Evolutionary conservation across 1,140 invertebrate species (phyloP).

Genomic region (Ylistrum balloti): DNA sequence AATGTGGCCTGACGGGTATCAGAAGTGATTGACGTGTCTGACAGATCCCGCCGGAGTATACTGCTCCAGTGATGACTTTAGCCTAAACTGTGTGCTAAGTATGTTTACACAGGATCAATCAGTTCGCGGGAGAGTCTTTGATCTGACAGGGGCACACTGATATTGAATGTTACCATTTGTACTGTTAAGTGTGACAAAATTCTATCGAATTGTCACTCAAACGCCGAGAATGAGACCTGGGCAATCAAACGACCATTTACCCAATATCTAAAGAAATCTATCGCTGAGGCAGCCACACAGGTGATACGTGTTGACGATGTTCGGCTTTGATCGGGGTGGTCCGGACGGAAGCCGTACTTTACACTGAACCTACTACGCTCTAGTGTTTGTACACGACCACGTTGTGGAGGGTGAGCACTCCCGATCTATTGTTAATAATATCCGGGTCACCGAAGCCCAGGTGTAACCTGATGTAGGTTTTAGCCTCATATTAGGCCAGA

Average conservation of each 20-base stretch:
- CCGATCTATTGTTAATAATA: neutral
- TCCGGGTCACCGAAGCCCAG: slow-evolving; percentile 8
- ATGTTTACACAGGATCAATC: slow-evolving; percentile 28
- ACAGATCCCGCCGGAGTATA: neutral
- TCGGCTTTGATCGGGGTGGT: slow-evolving; percentile 17
- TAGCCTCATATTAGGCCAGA: neutral
- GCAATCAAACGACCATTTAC: slow-evolving; percentile 28
- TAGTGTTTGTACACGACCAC: neutral
- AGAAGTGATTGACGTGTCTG: neutral
- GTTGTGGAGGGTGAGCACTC: neutral
- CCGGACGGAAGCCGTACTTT: slow-evolving; percentile 12
- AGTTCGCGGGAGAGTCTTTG: neutral
- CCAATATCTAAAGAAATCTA: slow-evolving; percentile 29
- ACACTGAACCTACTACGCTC: neutral
- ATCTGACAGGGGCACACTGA: slow-evolving; percentile 9
- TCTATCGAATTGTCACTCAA: slow-evolving; percentile 38
- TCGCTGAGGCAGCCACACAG: neutral
- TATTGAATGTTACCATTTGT: slow-evolving; percentile 9
- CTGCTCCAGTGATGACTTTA: slow-evolving; percentile 19
- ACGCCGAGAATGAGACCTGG: slow-evolving; percentile 20
- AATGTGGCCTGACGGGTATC: neutral
- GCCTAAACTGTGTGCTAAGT: slow-evolving; percentile 32
- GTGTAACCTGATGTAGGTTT: neutral
- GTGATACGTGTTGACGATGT: neutral
- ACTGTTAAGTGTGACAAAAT: neutral